Base-by-base conservation (phyloP, 1,140 invertebrate genomes). In the Drosophila nigromelanica region DNA sequence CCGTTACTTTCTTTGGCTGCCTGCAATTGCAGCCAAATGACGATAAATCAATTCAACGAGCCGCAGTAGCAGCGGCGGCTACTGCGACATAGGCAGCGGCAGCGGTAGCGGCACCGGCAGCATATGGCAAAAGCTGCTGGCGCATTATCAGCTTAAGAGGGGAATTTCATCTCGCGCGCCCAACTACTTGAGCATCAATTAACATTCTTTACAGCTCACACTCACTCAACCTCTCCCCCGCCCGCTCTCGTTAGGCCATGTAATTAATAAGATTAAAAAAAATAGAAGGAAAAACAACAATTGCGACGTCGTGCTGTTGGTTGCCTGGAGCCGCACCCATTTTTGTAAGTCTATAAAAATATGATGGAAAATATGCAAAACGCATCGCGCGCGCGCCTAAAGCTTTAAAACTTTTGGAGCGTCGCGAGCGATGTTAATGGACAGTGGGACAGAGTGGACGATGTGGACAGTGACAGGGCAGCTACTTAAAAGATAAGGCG, bases 341-440 rank as follows among this genome's bases (percentile, higher is more conserved):
- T 87, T 87, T 69, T 73, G 59, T 58, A 37, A 47, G 62, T 62
- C 52, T 27, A 14, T 14, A 63, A 77, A 77, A 75, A 63, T 86
- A 81, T 86, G 73, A 89, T 86, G 73, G 77, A 87, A 89, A 85
- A 78, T 76, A 89, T 89, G 83, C 83, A 89, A 89, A 80, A 55
- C 83, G 79, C 83, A 89, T 89, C 70, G 83, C 83, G 75, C 69
- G 76, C 56, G 67, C 68, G 64, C 64, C 71, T 87, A 51, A 74
- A 74, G 66, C 68, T 73, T 73, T 70, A 37, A 73, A 63, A 59
- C 18, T 72, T 76, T 76, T 73, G 73, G 73, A 66, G 55, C 61
- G 73, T 55, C 55, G 47, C 35, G 30, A 52, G 50, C 61, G 42
- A 24, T 52, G 51, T 24, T 48, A 52, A 54, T 60, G 60, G 62